phyloP scores from a whole-genome alignment of 2,797 vertebrate genomes.

The Sciaenops ocellatus region DNA sequence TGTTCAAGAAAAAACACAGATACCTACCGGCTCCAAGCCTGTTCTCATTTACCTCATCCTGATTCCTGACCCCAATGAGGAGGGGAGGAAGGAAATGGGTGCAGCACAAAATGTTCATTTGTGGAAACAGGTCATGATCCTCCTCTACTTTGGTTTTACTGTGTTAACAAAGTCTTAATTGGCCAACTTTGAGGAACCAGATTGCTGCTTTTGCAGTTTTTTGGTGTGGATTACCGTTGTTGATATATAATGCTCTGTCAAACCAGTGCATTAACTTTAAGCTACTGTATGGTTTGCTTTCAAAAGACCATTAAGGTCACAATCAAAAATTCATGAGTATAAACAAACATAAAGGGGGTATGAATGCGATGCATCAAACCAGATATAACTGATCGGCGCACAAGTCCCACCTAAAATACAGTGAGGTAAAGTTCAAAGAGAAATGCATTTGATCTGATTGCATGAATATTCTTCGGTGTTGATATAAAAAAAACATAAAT shows the following conservation, averaged over 20 bases:
- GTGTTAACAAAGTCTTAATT: background rate
- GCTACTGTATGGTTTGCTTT: slow-evolving; percentile 10
- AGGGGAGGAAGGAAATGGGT: slow-evolving; percentile 7
- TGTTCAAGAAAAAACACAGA: background rate
- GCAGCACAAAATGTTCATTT: slow-evolving; percentile 4
- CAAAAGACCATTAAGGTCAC: slow-evolving; percentile 36
- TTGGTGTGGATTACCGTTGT: background rate
- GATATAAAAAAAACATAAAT: slow-evolving; percentile 6
- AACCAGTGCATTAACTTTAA: slow-evolving; percentile 7
- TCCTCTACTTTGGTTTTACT: background rate
- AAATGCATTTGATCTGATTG: slow-evolving; percentile 34
- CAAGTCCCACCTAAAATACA: slow-evolving; percentile 41
- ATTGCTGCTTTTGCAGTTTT: background rate
- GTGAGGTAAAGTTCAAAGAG: slow-evolving; percentile 24
- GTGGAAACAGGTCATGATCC: background rate
- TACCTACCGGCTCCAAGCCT: background rate
- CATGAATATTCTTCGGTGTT: slow-evolving; percentile 40
- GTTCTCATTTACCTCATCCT: background rate
- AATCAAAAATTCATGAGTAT: slow-evolving; percentile 55
- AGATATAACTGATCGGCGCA: background rate
- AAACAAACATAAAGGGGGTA: slow-evolving; percentile 30
- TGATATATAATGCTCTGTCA: background rate
- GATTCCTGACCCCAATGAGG: background rate
- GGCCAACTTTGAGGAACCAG: too few relatives aligned
- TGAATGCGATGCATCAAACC: slow-evolving; percentile 21